Evolutionary conservation across 2,797 vertebrate genomes (phyloP).

Genomic region (Diplodus puntazzo): DNA sequence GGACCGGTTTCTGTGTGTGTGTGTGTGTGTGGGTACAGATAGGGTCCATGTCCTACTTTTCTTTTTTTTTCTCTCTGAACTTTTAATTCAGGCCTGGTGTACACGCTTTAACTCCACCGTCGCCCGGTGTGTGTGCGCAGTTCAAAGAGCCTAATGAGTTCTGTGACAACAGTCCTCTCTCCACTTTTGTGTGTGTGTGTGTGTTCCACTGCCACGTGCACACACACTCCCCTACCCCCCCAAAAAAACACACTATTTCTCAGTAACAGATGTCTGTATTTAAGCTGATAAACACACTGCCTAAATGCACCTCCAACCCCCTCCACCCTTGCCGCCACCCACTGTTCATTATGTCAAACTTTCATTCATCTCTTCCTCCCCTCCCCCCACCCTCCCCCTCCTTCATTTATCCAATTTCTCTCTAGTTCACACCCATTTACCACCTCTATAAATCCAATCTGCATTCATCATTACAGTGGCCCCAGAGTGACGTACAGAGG

Average conservation of each 20-base stretch:
- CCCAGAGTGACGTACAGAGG: constrained; percentile 67
- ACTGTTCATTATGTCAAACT: constrained; percentile 87
- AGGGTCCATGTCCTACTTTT: constrained; percentile 57
- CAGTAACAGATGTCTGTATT: constrained; percentile 87
- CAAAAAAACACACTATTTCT: constrained; percentile 69
- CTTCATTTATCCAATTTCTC: constrained; percentile 81
- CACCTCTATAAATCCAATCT: constrained; percentile 77
- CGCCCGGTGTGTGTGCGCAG: constrained; percentile 32
- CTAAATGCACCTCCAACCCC: constrained; percentile 71
- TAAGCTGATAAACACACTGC: constrained; percentile 86
- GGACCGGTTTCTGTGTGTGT: constrained; percentile 43
- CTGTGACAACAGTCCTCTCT: constrained; percentile 56
- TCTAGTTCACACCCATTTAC: constrained; percentile 81
- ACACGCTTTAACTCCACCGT: constrained; percentile 33
- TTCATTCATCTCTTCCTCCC: constrained; percentile 81
- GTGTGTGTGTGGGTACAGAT: constrained; percentile 24
- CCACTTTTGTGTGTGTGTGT: constrained; percentile 46
- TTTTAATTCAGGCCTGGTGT: constrained; percentile 35
- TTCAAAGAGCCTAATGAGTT: constrained; percentile 69
- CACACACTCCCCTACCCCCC: constrained; percentile 47
- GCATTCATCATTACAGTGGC: constrained; percentile 72
- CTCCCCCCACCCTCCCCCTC: constrained; percentile 42
- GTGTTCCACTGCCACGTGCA: not conserved
- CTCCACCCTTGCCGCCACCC: constrained; percentile 68
- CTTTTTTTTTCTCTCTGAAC: constrained; percentile 6